phyloP scores from a whole-genome alignment of 2,888 invertebrate genomes.

The Fragum whitleyi region DNA sequence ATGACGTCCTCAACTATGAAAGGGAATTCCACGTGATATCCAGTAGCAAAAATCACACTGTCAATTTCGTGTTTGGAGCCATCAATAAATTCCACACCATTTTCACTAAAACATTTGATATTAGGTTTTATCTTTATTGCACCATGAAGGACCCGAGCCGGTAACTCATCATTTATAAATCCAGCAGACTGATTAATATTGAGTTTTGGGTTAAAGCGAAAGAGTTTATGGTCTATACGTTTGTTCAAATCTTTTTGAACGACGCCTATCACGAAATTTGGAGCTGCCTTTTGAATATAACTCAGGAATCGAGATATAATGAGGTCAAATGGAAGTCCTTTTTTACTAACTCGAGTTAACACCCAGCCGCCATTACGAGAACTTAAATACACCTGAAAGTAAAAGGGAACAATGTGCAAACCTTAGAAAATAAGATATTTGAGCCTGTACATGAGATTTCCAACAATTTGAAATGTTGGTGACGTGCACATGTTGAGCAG shows the following conservation, averaged over 20 bases:
- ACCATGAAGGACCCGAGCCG: slow-evolving; percentile 84
- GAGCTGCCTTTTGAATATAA: slow-evolving; percentile 42
- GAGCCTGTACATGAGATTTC: too few relatives aligned
- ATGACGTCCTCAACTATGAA: slow-evolving; percentile 82
- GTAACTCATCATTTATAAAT: slow-evolving; percentile 84
- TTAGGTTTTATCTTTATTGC: slow-evolving; percentile 82
- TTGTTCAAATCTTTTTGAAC: slow-evolving; percentile 71
- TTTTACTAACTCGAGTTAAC: slow-evolving; percentile 14
- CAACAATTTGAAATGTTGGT: too few relatives aligned
- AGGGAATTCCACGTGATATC: slow-evolving; percentile 85
- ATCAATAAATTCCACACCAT: slow-evolving; percentile 80
- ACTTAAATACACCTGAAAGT: slow-evolving; percentile 54
- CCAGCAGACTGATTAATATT: slow-evolving; percentile 73
- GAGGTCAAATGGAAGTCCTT: slow-evolving; percentile 43
- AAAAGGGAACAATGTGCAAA: too few relatives aligned
- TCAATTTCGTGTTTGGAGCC: slow-evolving; percentile 81
- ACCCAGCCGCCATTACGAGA: slow-evolving; percentile 53
- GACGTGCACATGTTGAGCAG: too few relatives aligned
- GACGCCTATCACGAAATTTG: slow-evolving; percentile 24
- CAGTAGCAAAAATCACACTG: slow-evolving; percentile 83
- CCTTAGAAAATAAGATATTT: too few relatives aligned
- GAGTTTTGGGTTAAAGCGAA: slow-evolving; percentile 84
- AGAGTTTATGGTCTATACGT: slow-evolving; percentile 84
- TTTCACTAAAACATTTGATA: slow-evolving; percentile 73
- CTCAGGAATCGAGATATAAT: slow-evolving; percentile 31